Evolutionary conservation across 2,888 invertebrate species (phyloP).

Genomic region (Agonopterix alstromeriana): DNA sequence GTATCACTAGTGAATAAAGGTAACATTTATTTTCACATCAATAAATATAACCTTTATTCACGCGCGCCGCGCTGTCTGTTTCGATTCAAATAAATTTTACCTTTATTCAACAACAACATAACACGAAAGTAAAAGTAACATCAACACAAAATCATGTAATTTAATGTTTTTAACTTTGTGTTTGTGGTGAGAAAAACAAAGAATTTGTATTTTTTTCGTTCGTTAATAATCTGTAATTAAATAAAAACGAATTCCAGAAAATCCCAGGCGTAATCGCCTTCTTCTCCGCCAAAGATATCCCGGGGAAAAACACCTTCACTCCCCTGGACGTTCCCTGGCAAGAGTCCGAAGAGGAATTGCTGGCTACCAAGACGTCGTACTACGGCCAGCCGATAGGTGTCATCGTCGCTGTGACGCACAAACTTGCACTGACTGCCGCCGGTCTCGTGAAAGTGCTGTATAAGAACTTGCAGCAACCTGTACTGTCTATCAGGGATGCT

Average conservation of each 20-base stretch:
- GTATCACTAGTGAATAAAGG: too few species aligned
- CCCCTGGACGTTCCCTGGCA: conserved; percentile 32
- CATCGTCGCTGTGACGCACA: conserved; percentile 80
- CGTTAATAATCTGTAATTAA: too few species aligned
- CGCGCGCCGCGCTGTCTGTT: too few species aligned
- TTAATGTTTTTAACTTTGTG: too few species aligned
- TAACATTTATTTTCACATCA: too few species aligned
- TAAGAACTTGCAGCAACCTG: conserved; percentile 49
- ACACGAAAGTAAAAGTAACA: too few species aligned
- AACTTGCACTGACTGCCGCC: conserved; percentile 48
- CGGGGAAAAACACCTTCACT: conserved; percentile 77
- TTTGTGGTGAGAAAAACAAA: too few species aligned
- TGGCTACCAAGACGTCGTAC: conserved; percentile 76
- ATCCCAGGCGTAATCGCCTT: conserved; percentile 79
- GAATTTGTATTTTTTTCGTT: too few species aligned
- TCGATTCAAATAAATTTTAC: too few species aligned
- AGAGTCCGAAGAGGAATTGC: conserved; percentile 61
- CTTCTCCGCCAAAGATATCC: conserved; percentile 79
- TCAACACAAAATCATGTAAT: too few species aligned
- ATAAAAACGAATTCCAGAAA: conserved; percentile 43
- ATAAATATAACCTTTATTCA: too few species aligned
- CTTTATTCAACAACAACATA: too few species aligned
- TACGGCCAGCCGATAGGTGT: conserved; percentile 86
- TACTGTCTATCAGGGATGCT: conserved; percentile 67
- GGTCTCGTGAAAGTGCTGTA: conserved; percentile 73